These are phyloP conservation scores for Meda fulgida DNA, from an alignment of 2,797 vertebrate species.

Conservation along the genomic window DNA sequence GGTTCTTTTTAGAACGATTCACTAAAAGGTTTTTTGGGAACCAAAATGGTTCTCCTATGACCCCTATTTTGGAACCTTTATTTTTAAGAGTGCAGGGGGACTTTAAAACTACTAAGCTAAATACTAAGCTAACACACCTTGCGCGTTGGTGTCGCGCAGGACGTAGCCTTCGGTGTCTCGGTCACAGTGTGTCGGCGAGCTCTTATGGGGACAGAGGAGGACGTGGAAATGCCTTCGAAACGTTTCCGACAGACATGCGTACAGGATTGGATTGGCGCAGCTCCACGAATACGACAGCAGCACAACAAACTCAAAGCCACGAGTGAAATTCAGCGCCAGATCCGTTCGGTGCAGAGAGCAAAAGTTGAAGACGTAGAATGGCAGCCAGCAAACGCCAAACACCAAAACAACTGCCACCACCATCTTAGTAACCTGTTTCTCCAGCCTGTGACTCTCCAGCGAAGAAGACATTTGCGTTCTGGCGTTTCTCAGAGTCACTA, in stretches of 20 bases:
- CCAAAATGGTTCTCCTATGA: too few species aligned
- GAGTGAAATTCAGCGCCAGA: conserved; percentile 58
- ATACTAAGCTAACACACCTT: conserved; percentile 52
- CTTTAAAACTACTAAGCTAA: too few species aligned
- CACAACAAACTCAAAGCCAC: conserved; percentile 75
- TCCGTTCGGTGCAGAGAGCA: conserved; percentile 63
- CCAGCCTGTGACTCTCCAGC: conserved; percentile 64
- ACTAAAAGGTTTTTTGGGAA: too few species aligned
- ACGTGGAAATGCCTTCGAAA: conserved; percentile 74
- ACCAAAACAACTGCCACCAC: conserved; percentile 75
- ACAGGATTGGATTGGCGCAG: conserved; percentile 81
- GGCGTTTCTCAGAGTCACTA: conserved; percentile 67
- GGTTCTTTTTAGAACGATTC: too few species aligned
- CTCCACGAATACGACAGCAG: conserved; percentile 83
- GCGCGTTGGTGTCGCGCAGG: conserved; percentile 63
- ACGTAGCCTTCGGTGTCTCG: conserved; percentile 70
- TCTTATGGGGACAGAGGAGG: conserved; percentile 72
- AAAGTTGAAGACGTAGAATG: conserved; percentile 82
- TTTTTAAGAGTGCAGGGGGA: too few species aligned
- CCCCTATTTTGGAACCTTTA: too few species aligned
- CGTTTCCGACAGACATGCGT: conserved; percentile 76
- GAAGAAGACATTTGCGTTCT: conserved; percentile 6
- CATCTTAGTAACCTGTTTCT: conserved; percentile 79
- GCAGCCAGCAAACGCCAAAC: conserved; percentile 81
- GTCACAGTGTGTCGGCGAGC: conserved; percentile 62